A percentile compares a stretch with the other conserved stretches of the same genome.
These are phyloP conservation scores for Hetaerina titia DNA, from an alignment of 2,888 invertebrate species.

Conservation along the genomic window DNA sequence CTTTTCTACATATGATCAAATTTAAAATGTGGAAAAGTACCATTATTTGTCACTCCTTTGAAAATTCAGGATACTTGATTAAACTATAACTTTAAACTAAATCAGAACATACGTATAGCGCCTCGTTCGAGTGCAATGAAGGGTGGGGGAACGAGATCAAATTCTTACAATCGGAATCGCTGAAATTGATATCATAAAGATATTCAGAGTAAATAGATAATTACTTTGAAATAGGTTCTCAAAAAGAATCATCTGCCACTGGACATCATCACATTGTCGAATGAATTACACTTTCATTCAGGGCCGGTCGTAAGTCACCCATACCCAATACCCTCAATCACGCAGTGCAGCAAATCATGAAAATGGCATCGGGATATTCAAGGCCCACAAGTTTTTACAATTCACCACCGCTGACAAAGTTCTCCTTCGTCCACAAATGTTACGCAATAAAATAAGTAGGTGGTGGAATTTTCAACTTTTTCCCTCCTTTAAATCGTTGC, in stretches of 20 bases:
- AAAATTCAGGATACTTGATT: too few relatives aligned
- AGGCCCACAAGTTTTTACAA: slow-evolving; percentile 1
- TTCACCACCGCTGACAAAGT: not conserved
- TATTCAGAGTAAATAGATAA: too few relatives aligned
- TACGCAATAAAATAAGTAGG: not conserved
- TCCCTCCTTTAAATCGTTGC: not conserved
- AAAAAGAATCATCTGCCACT: not conserved
- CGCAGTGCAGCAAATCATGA: not conserved
- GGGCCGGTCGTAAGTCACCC: not conserved
- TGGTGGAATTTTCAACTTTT: not conserved
- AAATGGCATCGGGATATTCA: slow-evolving; percentile 2
- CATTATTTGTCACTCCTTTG: too few relatives aligned
- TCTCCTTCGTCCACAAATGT: not conserved
- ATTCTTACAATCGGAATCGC: too few relatives aligned
- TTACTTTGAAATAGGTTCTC: too few relatives aligned
- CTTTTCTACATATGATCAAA: too few relatives aligned
- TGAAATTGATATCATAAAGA: too few relatives aligned
- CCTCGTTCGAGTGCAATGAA: too few relatives aligned
- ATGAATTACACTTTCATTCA: not conserved
- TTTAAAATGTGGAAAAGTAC: too few relatives aligned
- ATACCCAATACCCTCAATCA: not conserved
- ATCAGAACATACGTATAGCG: too few relatives aligned
- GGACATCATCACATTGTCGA: not conserved
- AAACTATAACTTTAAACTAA: too few relatives aligned
- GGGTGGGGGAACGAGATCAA: too few relatives aligned